Percentiles rank a stretch among this genome's conserved stretches.
These are phyloP conservation scores for Drosophila sulfurigaster DNA, from an alignment of 1,140 invertebrate genomes.

Conservation along the genomic window DNA sequence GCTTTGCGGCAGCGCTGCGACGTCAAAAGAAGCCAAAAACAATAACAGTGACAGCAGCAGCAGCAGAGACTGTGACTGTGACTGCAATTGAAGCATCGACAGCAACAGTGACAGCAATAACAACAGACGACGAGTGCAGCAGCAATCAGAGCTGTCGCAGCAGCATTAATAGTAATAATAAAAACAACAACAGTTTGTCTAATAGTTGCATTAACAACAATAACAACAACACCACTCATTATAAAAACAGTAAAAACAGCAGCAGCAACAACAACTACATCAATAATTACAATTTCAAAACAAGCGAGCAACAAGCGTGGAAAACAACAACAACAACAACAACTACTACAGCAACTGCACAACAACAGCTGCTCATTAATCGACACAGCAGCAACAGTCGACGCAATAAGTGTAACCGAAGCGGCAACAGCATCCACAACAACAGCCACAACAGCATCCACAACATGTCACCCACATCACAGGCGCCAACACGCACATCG, in stretches of 20 bases:
- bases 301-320: slow-evolving; percentile 74
- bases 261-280: slow-evolving; percentile 71
- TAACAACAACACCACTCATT: slow-evolving; percentile 65
- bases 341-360: slow-evolving; percentile 33
- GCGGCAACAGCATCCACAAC: slow-evolving; percentile 37
- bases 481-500: slow-evolving; percentile 86
- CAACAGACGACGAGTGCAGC: slow-evolving; percentile 55
- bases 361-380: slow-evolving; percentile 65
- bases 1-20: slow-evolving; percentile 63
- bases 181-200: slow-evolving; percentile 64
- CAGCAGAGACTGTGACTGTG: background rate
- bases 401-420: slow-evolving; percentile 21
- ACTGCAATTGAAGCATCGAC: background rate
- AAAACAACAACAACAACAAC: slow-evolving; percentile 58
- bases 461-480: slow-evolving; percentile 83
- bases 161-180: slow-evolving; percentile 63
- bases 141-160: slow-evolving; percentile 48
- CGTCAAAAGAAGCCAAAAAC: slow-evolving; percentile 73
- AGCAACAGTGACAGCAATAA: slow-evolving; percentile 16
- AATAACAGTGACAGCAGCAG: slow-evolving; percentile 23
- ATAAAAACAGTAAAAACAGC: slow-evolving; percentile 77
- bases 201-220: slow-evolving; percentile 76
- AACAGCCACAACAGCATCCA: slow-evolving; percentile 41
- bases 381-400: slow-evolving; percentile 44
- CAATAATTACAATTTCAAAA: slow-evolving; percentile 79